Evolutionary conservation across 2,888 invertebrate species (phyloP), one percentile per base, ranked within the genome.

Genomic region (Microdon myrmicae): DNA sequence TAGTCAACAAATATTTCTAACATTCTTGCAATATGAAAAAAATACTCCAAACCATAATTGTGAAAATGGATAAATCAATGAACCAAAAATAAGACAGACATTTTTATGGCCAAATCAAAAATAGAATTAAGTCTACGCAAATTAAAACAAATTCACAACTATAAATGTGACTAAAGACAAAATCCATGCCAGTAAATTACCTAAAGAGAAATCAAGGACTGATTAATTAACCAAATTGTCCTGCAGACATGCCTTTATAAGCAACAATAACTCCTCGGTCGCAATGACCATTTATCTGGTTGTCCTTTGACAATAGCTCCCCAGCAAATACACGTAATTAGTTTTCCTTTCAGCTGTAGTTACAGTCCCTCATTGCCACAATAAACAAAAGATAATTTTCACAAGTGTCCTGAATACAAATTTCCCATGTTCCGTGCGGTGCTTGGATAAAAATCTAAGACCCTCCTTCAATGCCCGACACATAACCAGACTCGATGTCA

Each of bases 331-430:
- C 56, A 58, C 58, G 53, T 64, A 64, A 64, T 64, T 64, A 58
- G 58, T 53, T 53, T 56, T 58, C 58, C 64, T 20, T 51, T 64
- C 45, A 58, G 47, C n/a, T 58, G 45, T 51, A 58, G 38, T 53
- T 51, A 31, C 38, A 32, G 34, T 45, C 47, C 51, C 44, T 47
- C 47, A 64, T 58, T 58, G 64, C 58, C 56, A 53, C 51, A 39
- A 64, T 64, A 64, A 64, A 64, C 64, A 64, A 64, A 58, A 64
- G 64, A 56, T 64, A 58, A 64, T 64, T 64, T 64, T 51, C 51
- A 13, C 58, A 37, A 56, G 56, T 58, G 64, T 64, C 45, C 51
- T 64, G 64, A 51, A 64, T 64, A 64, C 64, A 64, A 64, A 64
- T 64, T 64, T 51, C 20, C 26, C 26, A 28, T 28, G 23, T 48